These are phyloP conservation scores for Heterodera filipjevi DNA, from an alignment of 2,888 invertebrate species.

Conservation along the genomic window DNA sequence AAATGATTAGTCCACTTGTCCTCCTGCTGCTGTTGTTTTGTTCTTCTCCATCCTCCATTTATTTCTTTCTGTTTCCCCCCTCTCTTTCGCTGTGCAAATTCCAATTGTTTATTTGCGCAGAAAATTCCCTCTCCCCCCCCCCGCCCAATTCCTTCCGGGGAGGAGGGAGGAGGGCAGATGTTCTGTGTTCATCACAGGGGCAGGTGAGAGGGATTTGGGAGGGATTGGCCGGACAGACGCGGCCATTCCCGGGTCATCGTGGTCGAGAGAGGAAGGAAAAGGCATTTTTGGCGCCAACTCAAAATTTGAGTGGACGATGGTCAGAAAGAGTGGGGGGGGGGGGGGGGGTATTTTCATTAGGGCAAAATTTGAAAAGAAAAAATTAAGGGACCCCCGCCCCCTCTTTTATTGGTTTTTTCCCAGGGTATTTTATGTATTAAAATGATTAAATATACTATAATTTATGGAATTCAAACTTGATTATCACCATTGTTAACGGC, in stretches of 20 bases:
- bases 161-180: constrained; percentile 17
- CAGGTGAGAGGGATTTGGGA: constrained; percentile 10
- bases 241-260: constrained; percentile 22
- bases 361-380: not conserved
- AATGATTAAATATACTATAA: too few species aligned
- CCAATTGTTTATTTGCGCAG: constrained; percentile 33
- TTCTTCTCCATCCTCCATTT: too few species aligned
- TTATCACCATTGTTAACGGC: too few species aligned
- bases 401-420: too few species aligned
- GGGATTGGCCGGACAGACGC: constrained; percentile 24
- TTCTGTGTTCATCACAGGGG: constrained; percentile 19
- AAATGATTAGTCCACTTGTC: not conserved
- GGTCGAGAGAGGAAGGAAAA: not conserved
- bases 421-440: too few species aligned
- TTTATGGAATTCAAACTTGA: too few species aligned
- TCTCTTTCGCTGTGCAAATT: constrained; percentile 4
- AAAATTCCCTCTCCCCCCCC: constrained; percentile 25
- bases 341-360: not conserved
- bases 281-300: constrained; percentile 18
- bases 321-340: not conserved
- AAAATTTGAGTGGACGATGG: not conserved
- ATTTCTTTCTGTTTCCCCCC: not conserved
- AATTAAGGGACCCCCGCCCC: not conserved
- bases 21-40: not conserved
- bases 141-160: constrained; percentile 23